Evolutionary conservation across 2,888 invertebrate genomes (phyloP), one percentile per base, ranked within the genome.

Genomic region (Masnerella sp.): DNA sequence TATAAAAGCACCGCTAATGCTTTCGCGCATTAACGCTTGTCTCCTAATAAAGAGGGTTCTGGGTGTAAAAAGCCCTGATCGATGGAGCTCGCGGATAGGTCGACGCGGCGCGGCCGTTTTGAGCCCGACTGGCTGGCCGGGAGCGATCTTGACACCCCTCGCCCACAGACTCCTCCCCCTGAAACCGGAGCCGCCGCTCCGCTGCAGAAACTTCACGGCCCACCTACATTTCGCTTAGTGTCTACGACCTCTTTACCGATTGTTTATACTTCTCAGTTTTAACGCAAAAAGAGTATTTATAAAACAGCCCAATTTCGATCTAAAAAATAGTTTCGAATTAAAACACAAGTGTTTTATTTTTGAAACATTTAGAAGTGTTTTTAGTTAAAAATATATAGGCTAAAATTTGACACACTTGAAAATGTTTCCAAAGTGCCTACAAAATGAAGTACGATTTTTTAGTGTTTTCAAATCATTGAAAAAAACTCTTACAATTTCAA

Each of bases 1-100:
- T 81, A 74, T 69, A 80, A 83, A 84, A 84, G 81, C 81, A 81
- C 81, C 83, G 78, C 85, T 87, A 86, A 87, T 86, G 84, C 83
- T 78, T 83, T 82, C 82, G 84, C 82, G 79, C 83, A 85, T 86
- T 84, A 86, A 83, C 85, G 85, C 87, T 85, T 83, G 81, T 83
- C 82, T 69, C 25, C 68, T 77, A 74, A 81, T 83, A 85, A 84
- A 87, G 87, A 84, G 82, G 83, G 81, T 80, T 80, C 83, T 81
- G 80, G 80, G 82, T 80, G 83, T 82, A 83, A 84, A 72, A 84
- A 83, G 72, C 64, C 65, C 81, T 82, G 83, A 86, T 86, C 85
- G 85, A 85, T 85, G 80, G 75, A 82, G 82, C 82, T 42, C 59
- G 9, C 56, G 62, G 82, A 86, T 86, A 86, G 86, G 86, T 54